Percentiles rank a stretch among this genome's conserved stretches.
Conservation (phyloP, 2,797 vertebrate species). For the Enteromius treurensis region DNA sequence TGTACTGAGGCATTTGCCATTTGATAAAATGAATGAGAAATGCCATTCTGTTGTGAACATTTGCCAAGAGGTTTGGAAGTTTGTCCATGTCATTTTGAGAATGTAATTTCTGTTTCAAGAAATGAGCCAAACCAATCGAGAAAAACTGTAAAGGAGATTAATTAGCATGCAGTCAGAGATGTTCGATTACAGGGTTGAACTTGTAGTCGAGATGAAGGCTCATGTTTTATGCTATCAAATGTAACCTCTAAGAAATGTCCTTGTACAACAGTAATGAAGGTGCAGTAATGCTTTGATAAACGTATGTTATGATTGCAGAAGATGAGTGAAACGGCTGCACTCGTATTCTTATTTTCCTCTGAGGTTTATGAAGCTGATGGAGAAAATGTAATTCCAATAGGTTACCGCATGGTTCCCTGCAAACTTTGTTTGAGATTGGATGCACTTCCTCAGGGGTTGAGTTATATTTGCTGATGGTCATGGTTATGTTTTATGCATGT, state of each 20-base stretch:
- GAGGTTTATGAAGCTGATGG: neutral
- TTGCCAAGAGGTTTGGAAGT: too few relatives aligned
- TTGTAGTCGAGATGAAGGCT: conserved; percentile 3
- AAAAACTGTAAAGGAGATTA: conserved; percentile 29
- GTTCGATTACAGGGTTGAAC: conserved; percentile 47
- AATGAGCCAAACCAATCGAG: too few relatives aligned
- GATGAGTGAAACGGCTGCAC: neutral
- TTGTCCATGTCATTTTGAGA: too few relatives aligned
- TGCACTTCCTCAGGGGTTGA: neutral
- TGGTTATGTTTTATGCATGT: conserved; percentile 8
- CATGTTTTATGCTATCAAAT: conserved; percentile 17
- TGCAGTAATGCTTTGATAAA: conserved; percentile 5
- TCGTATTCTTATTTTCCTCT: neutral
- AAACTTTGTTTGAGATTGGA: neutral
- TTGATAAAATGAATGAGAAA: too few relatives aligned
- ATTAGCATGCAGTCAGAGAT: conserved; percentile 42
- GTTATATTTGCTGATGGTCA: neutral
- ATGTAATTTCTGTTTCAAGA: too few relatives aligned
- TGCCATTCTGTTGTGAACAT: too few relatives aligned
- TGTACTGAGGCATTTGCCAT: too few relatives aligned
- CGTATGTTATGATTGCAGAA: neutral
- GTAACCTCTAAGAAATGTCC: conserved; percentile 5
- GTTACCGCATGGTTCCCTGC: neutral
- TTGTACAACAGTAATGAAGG: neutral
- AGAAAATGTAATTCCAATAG: neutral